These are phyloP conservation scores for Rhinoderma darwinii DNA, from an alignment of 2,113 vertebrate species.

Conservation along the genomic window DNA sequence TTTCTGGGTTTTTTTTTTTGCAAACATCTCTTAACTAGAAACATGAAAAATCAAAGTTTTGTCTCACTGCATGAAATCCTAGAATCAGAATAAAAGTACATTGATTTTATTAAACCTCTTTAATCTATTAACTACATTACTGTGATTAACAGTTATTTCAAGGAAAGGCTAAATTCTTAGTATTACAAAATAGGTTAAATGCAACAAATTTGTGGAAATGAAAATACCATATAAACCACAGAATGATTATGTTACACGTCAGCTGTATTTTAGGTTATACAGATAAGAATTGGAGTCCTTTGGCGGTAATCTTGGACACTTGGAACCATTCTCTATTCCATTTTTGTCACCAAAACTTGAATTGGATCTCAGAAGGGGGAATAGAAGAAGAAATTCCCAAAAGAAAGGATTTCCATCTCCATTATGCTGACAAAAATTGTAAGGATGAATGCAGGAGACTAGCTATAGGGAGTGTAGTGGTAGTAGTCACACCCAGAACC, in stretches of 20 bases:
- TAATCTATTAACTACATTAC: slow-evolving; percentile 39
- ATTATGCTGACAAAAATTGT: background rate
- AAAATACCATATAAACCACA: background rate
- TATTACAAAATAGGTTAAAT: slow-evolving; percentile 21
- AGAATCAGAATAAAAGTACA: slow-evolving; percentile 47
- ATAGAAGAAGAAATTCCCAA: background rate
- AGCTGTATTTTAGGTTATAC: background rate
- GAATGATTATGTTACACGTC: background rate
- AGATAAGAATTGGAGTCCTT: background rate
- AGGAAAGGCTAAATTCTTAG: background rate
- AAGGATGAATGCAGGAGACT: background rate
- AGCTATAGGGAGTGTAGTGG: background rate
- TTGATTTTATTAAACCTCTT: slow-evolving; percentile 46
- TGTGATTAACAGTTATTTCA: slow-evolving; percentile 23
- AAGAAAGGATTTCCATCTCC: background rate
- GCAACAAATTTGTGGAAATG: background rate
- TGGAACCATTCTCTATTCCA: background rate
- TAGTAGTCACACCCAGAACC: background rate
- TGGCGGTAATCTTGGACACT: background rate
- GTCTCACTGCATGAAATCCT: slow-evolving; percentile 48
- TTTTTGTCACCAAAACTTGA: too few species aligned
- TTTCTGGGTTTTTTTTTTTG: slow-evolving; percentile 52
- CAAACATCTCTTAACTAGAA: slow-evolving; percentile 50
- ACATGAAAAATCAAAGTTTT: slow-evolving; percentile 55
- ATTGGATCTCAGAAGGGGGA: background rate